Percentiles rank a stretch among this genome's conserved stretches.
phyloP scores from a whole-genome alignment of 1,140 invertebrate species.

The Plutomurus gul region DNA sequence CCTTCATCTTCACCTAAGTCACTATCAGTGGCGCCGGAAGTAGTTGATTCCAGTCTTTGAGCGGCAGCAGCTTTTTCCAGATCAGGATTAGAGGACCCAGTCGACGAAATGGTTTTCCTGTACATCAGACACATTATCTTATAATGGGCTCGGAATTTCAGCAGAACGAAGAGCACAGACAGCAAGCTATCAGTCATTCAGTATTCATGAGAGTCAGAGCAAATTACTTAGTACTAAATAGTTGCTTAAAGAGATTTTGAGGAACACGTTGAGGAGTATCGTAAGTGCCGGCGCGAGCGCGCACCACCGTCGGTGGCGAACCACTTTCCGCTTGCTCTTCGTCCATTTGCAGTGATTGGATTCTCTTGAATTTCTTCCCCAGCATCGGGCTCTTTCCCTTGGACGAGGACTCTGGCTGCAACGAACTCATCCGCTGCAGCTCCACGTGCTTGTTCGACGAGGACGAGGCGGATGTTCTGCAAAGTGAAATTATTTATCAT shows the following conservation, averaged over 20 bases:
- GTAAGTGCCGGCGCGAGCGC: constrained; percentile 32
- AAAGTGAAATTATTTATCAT: no score
- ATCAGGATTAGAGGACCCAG: constrained; percentile 44
- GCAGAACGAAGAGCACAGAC: neutral
- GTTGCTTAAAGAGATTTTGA: constrained; percentile 30
- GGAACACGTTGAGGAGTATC: constrained; percentile 1
- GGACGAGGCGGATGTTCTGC: constrained; percentile 43
- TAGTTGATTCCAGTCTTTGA: constrained; percentile 56
- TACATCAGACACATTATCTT: neutral
- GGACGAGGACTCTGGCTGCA: constrained; percentile 40
- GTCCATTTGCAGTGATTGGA: constrained; percentile 43
- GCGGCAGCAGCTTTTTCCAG: constrained; percentile 34
- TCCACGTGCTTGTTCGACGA: constrained; percentile 46
- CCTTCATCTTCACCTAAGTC: constrained; percentile 60
- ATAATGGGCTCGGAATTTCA: neutral
- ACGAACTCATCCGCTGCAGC: constrained; percentile 47
- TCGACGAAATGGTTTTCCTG: constrained; percentile 29
- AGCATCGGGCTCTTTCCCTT: constrained; percentile 29
- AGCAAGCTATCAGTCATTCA: neutral
- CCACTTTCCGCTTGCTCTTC: constrained; percentile 39
- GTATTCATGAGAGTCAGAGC: neutral
- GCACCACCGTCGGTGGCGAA: constrained; percentile 24
- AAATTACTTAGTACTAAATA: constrained; percentile 6
- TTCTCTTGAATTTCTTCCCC: constrained; percentile 34
- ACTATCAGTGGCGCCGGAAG: constrained; percentile 59